Evolutionary conservation across 2,888 invertebrate genomes (phyloP).

Genomic region (Agrotis ipsilon): DNA sequence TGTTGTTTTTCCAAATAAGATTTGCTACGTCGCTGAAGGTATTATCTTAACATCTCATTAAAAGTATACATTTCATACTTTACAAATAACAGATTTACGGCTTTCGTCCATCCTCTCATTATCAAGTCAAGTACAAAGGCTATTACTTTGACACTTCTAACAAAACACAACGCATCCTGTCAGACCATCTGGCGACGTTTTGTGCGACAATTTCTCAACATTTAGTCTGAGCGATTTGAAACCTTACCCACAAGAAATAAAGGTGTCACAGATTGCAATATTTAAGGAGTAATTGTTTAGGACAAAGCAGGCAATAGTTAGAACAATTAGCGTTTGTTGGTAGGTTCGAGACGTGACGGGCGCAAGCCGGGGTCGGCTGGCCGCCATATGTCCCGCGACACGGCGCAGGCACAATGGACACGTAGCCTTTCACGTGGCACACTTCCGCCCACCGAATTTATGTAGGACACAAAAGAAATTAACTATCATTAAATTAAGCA

Average conservation of each 20-base stretch:
- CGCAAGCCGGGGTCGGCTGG: conserved; percentile 69
- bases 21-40: conserved; percentile 15
- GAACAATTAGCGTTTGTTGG: conserved; percentile 79
- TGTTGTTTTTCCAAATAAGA: conserved; percentile 27
- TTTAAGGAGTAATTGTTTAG: conserved; percentile 65
- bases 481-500: not conserved
- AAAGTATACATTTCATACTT: conserved; percentile 60
- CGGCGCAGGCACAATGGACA: conserved; percentile 38
- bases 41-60: conserved; percentile 54
- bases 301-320: conserved; percentile 71
- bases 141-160: conserved; percentile 78
- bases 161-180: conserved; percentile 76
- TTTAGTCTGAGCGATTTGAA: conserved; percentile 33
- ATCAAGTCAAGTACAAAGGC: conserved; percentile 73
- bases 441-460: not conserved
- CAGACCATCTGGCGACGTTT: conserved; percentile 77
- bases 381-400: conserved; percentile 69
- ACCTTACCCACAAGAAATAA: conserved; percentile 51
- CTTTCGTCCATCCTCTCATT: conserved; percentile 67
- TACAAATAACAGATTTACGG: conserved; percentile 74
- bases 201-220: conserved; percentile 58
- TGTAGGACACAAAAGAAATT: conserved; percentile 4
- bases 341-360: conserved; percentile 73
- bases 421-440: conserved; percentile 45
- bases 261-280: conserved; percentile 41